Base-by-base conservation (phyloP, 1,140 invertebrate species). In the Aplysia californica region DNA sequence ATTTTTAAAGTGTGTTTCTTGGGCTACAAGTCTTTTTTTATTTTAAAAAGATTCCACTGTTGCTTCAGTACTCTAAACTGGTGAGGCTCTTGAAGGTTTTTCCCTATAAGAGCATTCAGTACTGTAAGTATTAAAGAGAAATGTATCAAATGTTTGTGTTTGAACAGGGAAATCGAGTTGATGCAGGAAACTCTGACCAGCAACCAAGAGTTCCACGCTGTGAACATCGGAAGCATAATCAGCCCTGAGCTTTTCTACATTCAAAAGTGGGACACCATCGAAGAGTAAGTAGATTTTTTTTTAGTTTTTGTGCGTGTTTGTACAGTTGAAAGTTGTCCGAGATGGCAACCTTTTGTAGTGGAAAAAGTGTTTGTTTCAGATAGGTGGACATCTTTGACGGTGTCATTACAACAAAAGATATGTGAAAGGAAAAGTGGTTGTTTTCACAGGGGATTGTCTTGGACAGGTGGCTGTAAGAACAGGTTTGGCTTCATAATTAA, bases 161-260 rank as follows among this genome's bases (percentile, higher is more conserved):
- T 38, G 26, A 38, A 33, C 31, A 76, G 50, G 4, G 79, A 80
- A 44, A 56, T 72, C 31, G 61, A 66, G 18, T 18, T 79, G 56
- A 61, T 44, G 23, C 74, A 64, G 44, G 82, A 83, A 33, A 66
- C 75, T 26, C 67, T 83, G 39, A 70, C 78, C 21, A 72, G 77
- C n/a, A 56, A 15, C n/a, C 56, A 69, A 5, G 65, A 75, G n/a
- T 80, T 61, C 39, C 77, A 83, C 68, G 59, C 73, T 2, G 80
- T 83, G 0, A 75, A 69, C 55, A 44, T 84, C 3, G 74, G 73
- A 29, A 73, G 67, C 6, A 66, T 80, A 18, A 39, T 61, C 3
- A 44, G 64, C 21, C 82, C 82, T n/a, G 76, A 71, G 21, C 69
- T 81, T 6, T 74, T 82, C 33, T 81, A 75, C 67, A 55, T 82